Evolutionary conservation across 1,140 invertebrate species (phyloP), one percentile per base, ranked within the genome.

Genomic region (Drosophila miranda): DNA sequence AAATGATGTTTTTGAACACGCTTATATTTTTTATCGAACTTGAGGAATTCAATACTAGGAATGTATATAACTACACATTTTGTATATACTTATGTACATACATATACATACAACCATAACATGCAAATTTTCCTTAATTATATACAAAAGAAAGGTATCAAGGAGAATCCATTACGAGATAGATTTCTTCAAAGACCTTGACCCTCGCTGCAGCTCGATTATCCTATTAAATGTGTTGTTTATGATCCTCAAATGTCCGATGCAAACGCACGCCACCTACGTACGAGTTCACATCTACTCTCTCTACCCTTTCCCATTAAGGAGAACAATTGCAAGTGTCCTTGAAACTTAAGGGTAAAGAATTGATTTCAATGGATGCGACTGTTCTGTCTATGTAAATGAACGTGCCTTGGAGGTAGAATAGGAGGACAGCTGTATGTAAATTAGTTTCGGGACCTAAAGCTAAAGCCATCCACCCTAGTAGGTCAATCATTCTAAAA

Each of bases 221-320:
- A 73, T 73, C 46, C 69, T 62, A 56, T 57, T 74, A 57, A 64
- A 56, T 56, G 16, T 48, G 26, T 13, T 43, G 30, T 63, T 73
- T 73, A 72, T 52, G 14, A 73, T n/a, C 19, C 45, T 34, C 34
- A 48, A 45, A 38, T 48, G 69, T 13, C 43, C 49, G 49, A 38
- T 34, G 9, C 30, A 34, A 26, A 42, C 53, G 49, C 56, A 62
- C 54, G 78, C 59, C 78, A 59, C 58, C 55, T 54, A 52, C 9
- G 16, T 54, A 52, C 9, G 16, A 21, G 28, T 51, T 42, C 11
- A 44, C n/a, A 43, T 42, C 19, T 50, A 50, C 30, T 23, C 7
- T 30, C 9, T 14, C 38, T 45, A 82, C 78, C 78, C 78, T 82
- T 81, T 82, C 13, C 50, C 59, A 54, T 50, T 45, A 81, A 58